A percentile compares a stretch with the other conserved stretches of the same genome.
Evolutionary conservation across 1,140 invertebrate genomes (phyloP).

Genomic region (Panagrolaimus sp.): DNA sequence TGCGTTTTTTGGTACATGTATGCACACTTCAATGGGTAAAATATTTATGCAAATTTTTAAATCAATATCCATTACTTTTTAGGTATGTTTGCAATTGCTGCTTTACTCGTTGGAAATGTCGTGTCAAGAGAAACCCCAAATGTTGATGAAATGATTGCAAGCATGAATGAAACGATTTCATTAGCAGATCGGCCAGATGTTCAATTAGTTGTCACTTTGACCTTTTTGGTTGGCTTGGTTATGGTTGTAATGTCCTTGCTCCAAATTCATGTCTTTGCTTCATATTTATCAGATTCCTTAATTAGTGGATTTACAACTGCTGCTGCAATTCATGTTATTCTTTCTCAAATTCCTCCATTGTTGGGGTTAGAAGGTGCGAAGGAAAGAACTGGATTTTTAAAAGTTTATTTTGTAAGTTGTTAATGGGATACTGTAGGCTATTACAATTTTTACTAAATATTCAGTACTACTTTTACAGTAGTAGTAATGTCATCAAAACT

Average conservation of each 20-base stretch:
- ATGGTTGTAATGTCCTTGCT: conserved; percentile 24
- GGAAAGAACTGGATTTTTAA: conserved; percentile 8
- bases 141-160: background rate
- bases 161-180: background rate
- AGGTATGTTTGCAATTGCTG: background rate
- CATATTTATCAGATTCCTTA: conserved; percentile 30
- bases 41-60: too few relatives aligned
- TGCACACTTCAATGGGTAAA: background rate
- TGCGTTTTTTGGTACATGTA: background rate
- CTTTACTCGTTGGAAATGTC: background rate
- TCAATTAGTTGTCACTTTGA: background rate
- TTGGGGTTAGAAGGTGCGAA: conserved; percentile 21
- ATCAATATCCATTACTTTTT: background rate
- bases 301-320: conserved; percentile 29
- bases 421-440: background rate
- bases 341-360: conserved; percentile 23
- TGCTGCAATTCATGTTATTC: conserved; percentile 19
- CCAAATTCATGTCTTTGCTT: conserved; percentile 27
- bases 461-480: background rate
- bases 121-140: too few relatives aligned
- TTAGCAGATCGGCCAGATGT: background rate
- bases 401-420: background rate
- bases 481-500: background rate
- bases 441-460: background rate
- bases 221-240: background rate